Base-by-base conservation (phyloP, 2,797 vertebrate species). In the Enteromius mattozi region DNA sequence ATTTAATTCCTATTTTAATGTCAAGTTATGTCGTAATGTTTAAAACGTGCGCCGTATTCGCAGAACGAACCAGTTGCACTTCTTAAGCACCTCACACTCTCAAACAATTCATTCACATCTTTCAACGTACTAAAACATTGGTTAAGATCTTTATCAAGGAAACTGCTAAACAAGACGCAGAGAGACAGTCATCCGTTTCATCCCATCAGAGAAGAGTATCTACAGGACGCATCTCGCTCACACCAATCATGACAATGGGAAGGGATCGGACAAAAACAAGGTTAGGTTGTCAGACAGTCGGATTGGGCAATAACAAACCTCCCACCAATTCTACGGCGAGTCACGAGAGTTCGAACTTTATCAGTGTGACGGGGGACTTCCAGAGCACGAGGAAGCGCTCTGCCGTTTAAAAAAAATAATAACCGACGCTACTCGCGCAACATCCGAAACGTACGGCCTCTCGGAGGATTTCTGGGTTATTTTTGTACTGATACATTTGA, bases 281-380 rank as follows among this genome's bases (percentile, higher is more conserved):
- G 93, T 92, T 95, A 85, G 94, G 93, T 93, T 95, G 94, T 94
- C 91, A 79, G 89, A 89, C 86, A 82, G 82, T 75, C 86, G 86
- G 66, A 80, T 87, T 90, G 87, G 92, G 90, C 90, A 91, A 94
- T 92, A 94, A 94, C 92, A 92, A 94, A 92, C 92, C 93, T 89
- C 93, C 94, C 93, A 90, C 91, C 89, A 61, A 75, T 75, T 82
- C 87, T 85, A 24, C 85, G 27, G 83, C 72, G 88, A 92, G 90
- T 91, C 92, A 90, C 91, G 88, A 88, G 90, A 90, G 88, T 89
- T 87, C 69, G 83, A 92, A 93, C 92, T 94, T 94, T 91, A 85
- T 89, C 69, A 90, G 79, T 79, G 61, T 35, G 83, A 77, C 82
- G 30, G 24, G 37, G 74, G 77, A 80, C 81, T 79, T 84, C 68